Conservation (phyloP, 2,113 vertebrate species). For the Solenodon paradoxus region DNA sequence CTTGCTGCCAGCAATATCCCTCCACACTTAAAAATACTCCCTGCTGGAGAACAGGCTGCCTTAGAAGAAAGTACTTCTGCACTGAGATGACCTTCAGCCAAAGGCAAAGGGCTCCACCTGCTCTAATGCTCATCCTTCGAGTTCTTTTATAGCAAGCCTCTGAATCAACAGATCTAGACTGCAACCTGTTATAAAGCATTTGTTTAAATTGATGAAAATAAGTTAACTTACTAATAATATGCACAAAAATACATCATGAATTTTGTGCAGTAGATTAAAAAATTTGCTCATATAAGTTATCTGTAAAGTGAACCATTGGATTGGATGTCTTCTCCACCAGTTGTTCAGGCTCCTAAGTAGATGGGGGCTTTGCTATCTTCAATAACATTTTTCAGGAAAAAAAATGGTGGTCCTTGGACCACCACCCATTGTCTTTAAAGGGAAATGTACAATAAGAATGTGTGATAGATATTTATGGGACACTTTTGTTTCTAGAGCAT, state of each 20-base stretch:
- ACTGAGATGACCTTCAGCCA: background rate
- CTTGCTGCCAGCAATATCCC: background rate
- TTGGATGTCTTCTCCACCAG: rapidly evolving
- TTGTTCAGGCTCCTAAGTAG: no score
- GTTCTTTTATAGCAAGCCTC: background rate
- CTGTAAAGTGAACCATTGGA: background rate
- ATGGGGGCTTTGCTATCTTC: background rate
- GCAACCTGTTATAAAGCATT: background rate
- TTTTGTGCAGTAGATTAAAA: background rate
- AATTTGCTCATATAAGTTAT: background rate
- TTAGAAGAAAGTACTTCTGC: background rate
- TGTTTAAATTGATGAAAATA: background rate
- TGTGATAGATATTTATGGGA: background rate
- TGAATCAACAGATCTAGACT: background rate
- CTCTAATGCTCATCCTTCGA: background rate
- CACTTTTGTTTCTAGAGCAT: background rate
- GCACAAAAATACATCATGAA: background rate
- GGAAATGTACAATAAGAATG: background rate
- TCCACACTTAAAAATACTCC: background rate
- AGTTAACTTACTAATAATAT: background rate
- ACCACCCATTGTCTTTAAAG: no score
- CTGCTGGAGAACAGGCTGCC: background rate
- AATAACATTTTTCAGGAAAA: background rate
- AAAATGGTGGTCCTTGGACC: rapidly evolving
- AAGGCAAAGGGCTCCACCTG: background rate